phyloP scores from a whole-genome alignment of 2,113 vertebrate species.

The Carollia perspicillata region DNA sequence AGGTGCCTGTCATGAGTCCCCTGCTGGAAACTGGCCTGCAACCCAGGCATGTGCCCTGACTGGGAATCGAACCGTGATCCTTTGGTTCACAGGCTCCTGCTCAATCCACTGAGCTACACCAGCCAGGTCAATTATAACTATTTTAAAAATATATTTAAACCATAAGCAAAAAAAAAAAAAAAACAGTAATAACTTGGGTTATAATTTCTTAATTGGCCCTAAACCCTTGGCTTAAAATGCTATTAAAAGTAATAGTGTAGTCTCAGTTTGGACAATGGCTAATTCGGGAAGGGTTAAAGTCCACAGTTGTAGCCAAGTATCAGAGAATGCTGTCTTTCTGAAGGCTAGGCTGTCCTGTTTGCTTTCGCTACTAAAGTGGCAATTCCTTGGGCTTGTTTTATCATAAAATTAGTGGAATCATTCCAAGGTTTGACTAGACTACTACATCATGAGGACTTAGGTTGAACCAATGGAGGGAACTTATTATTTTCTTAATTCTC shows the following conservation, averaged over 20 bases:
- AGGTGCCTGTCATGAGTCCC: too few species aligned
- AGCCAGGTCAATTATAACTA: too few species aligned
- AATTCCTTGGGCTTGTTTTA: fast-evolving
- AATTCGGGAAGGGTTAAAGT: neutral
- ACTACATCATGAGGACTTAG: neutral
- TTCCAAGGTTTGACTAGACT: neutral
- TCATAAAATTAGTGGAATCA: neutral
- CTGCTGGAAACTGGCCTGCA: too few species aligned
- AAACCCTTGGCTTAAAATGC: neutral
- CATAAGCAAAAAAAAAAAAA: neutral
- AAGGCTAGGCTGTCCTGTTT: neutral
- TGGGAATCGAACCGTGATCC: too few species aligned
- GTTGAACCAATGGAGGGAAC: neutral
- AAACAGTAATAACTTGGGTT: neutral
- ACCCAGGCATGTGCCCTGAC: too few species aligned
- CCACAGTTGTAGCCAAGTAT: neutral
- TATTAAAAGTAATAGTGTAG: neutral
- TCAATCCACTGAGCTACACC: too few species aligned
- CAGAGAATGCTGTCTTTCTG: neutral
- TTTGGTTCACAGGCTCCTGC: too few species aligned
- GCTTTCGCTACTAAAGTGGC: neutral
- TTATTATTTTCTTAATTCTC: neutral
- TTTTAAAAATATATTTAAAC: neutral
- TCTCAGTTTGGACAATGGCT: neutral
- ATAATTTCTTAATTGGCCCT: neutral